Conservation (phyloP, 1,140 invertebrate genomes). For the Harlomillsia oculata region DNA sequence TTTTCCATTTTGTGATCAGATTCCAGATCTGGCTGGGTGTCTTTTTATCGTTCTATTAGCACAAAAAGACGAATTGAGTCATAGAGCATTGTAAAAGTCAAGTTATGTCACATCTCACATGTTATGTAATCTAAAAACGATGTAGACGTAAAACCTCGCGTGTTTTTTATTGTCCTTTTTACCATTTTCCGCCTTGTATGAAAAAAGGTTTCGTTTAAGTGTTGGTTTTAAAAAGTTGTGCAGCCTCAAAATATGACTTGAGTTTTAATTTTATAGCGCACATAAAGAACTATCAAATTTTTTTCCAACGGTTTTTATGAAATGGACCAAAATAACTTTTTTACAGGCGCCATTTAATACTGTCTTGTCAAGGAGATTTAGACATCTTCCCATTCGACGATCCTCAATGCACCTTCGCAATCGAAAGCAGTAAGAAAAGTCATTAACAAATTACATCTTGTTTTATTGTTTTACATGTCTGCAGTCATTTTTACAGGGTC, state of each 20-base stretch:
- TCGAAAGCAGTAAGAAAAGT: slow-evolving; percentile 81
- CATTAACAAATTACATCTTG: neutral
- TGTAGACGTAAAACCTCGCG: no score
- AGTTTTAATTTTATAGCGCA: no score
- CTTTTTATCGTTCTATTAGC: no score
- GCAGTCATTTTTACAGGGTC: neutral
- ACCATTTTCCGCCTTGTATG: neutral
- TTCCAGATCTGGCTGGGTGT: no score
- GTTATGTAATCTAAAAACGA: no score
- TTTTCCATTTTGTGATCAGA: no score
- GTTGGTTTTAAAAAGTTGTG: neutral
- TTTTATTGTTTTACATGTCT: neutral
- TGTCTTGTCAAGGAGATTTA: slow-evolving; percentile 82
- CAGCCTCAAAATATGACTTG: no score
- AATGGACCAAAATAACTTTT: neutral
- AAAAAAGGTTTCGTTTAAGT: neutral
- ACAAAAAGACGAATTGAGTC: no score
- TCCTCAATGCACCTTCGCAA: slow-evolving; percentile 83
- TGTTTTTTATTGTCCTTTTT: no score
- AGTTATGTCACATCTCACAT: no score
- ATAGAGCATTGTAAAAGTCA: no score
- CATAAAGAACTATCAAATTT: no score
- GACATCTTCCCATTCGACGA: slow-evolving; percentile 93
- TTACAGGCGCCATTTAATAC: slow-evolving; percentile 71
- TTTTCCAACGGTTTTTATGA: neutral